Evolutionary conservation across 2,113 vertebrate genomes (phyloP).

Genomic region (Pycnonotus jocosus): DNA sequence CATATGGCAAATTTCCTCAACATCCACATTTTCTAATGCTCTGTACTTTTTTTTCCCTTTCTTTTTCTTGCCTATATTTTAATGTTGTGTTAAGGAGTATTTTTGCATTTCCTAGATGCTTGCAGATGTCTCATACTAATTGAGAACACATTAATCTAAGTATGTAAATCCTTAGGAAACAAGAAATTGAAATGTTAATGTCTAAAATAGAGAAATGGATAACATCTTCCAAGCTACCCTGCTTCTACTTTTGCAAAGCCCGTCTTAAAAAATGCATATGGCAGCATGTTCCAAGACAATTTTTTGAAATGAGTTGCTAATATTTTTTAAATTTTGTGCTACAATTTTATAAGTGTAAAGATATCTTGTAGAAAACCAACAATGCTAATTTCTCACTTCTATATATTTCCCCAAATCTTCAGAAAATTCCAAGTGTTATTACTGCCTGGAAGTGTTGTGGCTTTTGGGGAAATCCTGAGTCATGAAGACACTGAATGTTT

Average conservation of each 20-base stretch:
- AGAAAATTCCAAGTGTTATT: neutral
- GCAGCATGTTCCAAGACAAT: neutral
- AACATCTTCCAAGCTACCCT: neutral
- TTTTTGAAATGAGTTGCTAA: neutral
- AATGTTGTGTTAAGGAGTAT: neutral
- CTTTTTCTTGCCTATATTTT: neutral
- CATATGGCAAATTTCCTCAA: neutral
- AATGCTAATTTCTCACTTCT: neutral
- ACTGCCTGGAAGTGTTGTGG: neutral
- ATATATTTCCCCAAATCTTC: neutral
- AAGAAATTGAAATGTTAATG: neutral
- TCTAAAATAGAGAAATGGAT: neutral
- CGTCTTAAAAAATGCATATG: neutral
- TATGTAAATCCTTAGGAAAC: neutral
- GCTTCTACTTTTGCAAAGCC: neutral
- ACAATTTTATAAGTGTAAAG: neutral
- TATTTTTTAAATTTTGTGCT: neutral
- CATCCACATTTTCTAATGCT: neutral
- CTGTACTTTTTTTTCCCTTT: rapidly evolving
- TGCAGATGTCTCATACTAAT: neutral
- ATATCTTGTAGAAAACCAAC: neutral
- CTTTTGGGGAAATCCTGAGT: neutral
- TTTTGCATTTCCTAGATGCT: neutral
- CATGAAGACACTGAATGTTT: neutral
- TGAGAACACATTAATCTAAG: neutral